Percentiles rank a stretch among this genome's conserved stretches.
Conservation (phyloP, 2,888 invertebrate genomes). For the Caenorhabditis uteleia region DNA sequence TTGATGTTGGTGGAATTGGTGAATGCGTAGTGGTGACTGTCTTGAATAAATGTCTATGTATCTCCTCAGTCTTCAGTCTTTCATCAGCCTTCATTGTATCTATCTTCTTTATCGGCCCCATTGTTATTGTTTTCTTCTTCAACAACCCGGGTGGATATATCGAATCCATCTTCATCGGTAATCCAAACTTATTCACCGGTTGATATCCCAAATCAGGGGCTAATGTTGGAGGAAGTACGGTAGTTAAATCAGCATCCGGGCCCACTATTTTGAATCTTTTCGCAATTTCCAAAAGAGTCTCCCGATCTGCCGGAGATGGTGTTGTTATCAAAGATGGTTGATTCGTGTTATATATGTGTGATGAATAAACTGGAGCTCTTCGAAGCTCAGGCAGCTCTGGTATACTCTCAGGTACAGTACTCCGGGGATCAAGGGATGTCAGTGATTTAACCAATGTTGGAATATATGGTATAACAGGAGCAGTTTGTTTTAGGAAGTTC, state of each 20-base stretch:
- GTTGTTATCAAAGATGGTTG: conserved; percentile 8
- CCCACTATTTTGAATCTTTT: conserved; percentile 50
- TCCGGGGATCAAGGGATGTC: conserved; percentile 48
- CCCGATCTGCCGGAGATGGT: conserved; percentile 2
- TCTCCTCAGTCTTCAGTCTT: conserved; percentile 37
- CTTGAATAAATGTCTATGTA: conserved; percentile 53
- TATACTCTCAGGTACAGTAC: not conserved
- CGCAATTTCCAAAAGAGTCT: conserved; percentile 24
- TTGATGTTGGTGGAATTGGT: conserved; percentile 3
- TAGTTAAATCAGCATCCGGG: conserved; percentile 9
- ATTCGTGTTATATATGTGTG: conserved; percentile 45
- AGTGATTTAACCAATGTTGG: conserved; percentile 51
- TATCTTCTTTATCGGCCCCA: conserved; percentile 26
- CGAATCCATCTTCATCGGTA: conserved; percentile 12
- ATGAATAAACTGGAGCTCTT: conserved; percentile 29
- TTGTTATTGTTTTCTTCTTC: conserved; percentile 22
- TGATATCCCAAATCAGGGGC: too few species aligned
- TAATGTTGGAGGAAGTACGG: conserved; percentile 1
- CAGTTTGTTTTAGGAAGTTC: conserved; percentile 51
- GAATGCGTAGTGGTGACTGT: conserved; percentile 13
- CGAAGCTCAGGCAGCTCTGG: conserved; percentile 19
- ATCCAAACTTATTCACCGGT: conserved; percentile 31
- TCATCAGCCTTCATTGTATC: not conserved
- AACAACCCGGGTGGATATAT: conserved; percentile 44
- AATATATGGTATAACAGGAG: conserved; percentile 55